phyloP scores from a whole-genome alignment of 2,113 vertebrate species.

The Percina caprodes region DNA sequence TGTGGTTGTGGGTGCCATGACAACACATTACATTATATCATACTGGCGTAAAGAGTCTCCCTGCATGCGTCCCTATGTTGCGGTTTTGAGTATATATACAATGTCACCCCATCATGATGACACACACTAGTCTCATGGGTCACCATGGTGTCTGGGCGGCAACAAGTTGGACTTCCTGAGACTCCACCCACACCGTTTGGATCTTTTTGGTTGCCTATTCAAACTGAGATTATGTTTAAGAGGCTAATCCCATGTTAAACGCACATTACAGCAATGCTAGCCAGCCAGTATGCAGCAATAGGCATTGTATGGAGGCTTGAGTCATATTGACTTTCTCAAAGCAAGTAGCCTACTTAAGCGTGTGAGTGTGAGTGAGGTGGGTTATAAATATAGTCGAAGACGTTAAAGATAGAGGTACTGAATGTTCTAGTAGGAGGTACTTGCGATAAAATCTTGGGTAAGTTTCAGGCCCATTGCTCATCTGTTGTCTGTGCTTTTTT shows the following conservation, averaged over 20 bases:
- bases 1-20: conserved; percentile 84
- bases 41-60: conserved; percentile 28
- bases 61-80: conserved; percentile 13
- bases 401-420: conserved; percentile 49
- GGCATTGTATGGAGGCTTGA: conserved; percentile 71
- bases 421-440: conserved; percentile 68
- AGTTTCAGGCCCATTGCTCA: conserved; percentile 60
- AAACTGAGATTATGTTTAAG: conserved; percentile 56
- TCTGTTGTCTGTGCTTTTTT: conserved; percentile 56
- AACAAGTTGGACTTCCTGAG: conserved; percentile 48
- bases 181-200: conserved; percentile 23
- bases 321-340: conserved; percentile 65
- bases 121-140: conserved; percentile 11
- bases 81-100: background rate
- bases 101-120: background rate
- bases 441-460: conserved; percentile 61
- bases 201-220: conserved; percentile 46
- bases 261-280: conserved; percentile 52
- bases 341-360: conserved; percentile 53
- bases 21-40: conserved; percentile 78
- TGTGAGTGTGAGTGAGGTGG: conserved; percentile 7
- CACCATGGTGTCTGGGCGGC: background rate
- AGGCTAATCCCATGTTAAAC: conserved; percentile 67
- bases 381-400: conserved; percentile 68
- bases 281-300: conserved; percentile 48